These are phyloP conservation scores for Aldabrachelys gigantea DNA, from an alignment of 2,113 vertebrate genomes.

Conservation along the genomic window DNA sequence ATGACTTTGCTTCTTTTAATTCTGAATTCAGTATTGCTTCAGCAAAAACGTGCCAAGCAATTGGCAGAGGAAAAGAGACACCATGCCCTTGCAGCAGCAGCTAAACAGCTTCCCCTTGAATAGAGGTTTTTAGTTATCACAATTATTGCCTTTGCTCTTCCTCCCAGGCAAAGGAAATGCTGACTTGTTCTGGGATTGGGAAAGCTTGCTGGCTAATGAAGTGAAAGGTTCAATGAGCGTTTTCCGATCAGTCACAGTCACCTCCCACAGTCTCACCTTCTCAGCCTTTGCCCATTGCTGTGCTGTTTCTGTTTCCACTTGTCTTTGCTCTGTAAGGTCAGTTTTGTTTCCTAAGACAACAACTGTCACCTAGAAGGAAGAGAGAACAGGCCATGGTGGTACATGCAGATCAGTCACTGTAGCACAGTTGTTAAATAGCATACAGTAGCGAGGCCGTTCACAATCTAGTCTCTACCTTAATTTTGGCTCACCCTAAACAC, in stretches of 20 bases:
- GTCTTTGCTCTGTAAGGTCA: slow-evolving; percentile 87
- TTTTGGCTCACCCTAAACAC: neutral
- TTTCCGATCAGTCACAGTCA: slow-evolving; percentile 88
- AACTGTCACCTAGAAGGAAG: slow-evolving; percentile 84
- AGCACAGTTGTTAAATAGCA: neutral
- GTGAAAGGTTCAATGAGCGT: slow-evolving; percentile 93
- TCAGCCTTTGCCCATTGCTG: slow-evolving; percentile 92
- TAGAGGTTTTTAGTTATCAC: slow-evolving; percentile 80
- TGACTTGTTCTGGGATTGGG: slow-evolving; percentile 94
- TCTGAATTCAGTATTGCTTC: slow-evolving; percentile 59
- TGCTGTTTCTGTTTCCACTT: slow-evolving; percentile 90
- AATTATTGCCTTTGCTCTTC: slow-evolving; percentile 90
- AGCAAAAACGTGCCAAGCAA: slow-evolving; percentile 37
- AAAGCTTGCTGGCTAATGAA: slow-evolving; percentile 91
- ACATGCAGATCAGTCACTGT: neutral
- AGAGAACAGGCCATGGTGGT: neutral
- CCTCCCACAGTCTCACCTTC: slow-evolving; percentile 96
- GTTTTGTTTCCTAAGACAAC: slow-evolving; percentile 94
- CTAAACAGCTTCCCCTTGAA: neutral
- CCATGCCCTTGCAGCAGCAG: slow-evolving; percentile 27
- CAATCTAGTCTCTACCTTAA: neutral
- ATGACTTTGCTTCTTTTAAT: slow-evolving; percentile 52
- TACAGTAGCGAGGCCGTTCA: neutral
- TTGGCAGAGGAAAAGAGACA: slow-evolving; percentile 39
- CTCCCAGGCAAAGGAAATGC: slow-evolving; percentile 92